These are phyloP conservation scores for Pseudorhombus dupliciocellatus DNA, from an alignment of 2,113 vertebrate genomes.

Conservation along the genomic window DNA sequence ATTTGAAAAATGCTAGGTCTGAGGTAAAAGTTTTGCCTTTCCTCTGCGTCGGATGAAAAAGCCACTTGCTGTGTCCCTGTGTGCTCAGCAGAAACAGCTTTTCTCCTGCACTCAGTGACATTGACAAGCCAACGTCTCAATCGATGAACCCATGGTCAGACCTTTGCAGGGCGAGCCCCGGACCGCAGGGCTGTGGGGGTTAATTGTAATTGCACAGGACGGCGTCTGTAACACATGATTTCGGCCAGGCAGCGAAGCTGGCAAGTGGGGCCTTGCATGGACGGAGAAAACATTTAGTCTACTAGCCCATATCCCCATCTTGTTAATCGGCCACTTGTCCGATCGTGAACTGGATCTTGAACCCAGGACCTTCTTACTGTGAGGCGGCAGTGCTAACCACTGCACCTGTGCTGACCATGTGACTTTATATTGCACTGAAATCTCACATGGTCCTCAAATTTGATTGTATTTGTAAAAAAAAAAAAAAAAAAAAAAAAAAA, in stretches of 20 bases:
- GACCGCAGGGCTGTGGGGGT: slow-evolving; percentile 55
- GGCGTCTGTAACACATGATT: slow-evolving; percentile 53
- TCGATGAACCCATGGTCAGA: slow-evolving; percentile 57
- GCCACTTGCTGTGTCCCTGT: slow-evolving; percentile 31
- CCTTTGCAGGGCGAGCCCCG: slow-evolving; percentile 54
- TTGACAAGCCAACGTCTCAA: slow-evolving; percentile 62
- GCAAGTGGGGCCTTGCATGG: neutral
- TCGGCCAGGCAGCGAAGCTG: slow-evolving; percentile 42
- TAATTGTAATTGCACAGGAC: slow-evolving; percentile 74
- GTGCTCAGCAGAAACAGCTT: slow-evolving; percentile 62
- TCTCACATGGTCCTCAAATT: slow-evolving; percentile 30
- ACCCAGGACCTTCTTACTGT: no score
- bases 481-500: slow-evolving; percentile 31
- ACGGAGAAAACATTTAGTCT: slow-evolving; percentile 44
- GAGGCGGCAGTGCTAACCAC: no score
- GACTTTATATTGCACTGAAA: slow-evolving; percentile 22
- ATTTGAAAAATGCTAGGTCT: neutral
- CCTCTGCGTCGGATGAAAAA: slow-evolving; percentile 30
- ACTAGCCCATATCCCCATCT: neutral
- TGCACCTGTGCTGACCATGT: no score
- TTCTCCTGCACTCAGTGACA: slow-evolving; percentile 54
- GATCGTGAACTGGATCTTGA: no score
- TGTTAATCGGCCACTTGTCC: neutral
- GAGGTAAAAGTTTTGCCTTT: slow-evolving; percentile 16
- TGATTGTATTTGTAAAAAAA: slow-evolving; percentile 20